A percentile compares a stretch with the other conserved stretches of the same genome.
Evolutionary conservation across 2,797 vertebrate species (phyloP).

Genomic region (Sebastes vulpes): DNA sequence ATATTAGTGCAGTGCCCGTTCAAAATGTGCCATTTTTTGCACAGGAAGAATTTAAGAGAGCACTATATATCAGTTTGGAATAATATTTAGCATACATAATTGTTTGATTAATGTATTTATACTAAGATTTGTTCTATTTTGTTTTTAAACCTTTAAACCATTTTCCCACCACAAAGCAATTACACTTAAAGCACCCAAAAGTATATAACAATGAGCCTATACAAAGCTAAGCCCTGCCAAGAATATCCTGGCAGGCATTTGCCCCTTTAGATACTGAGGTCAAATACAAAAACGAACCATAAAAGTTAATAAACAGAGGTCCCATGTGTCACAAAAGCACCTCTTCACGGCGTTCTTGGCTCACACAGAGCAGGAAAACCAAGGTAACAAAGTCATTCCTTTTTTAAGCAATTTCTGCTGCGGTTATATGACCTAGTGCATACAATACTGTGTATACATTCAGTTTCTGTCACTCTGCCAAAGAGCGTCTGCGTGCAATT

Average conservation of each 20-base stretch:
- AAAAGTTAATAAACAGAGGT: slow-evolving; percentile 30
- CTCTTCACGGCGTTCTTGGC: slow-evolving; percentile 27
- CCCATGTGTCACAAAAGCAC: slow-evolving; percentile 19
- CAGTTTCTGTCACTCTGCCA: slow-evolving; percentile 36
- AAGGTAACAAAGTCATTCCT: slow-evolving; percentile 20
- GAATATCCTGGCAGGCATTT: slow-evolving; percentile 19
- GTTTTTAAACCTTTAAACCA: not conserved
- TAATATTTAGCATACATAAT: not conserved
- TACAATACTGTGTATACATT: slow-evolving; percentile 35
- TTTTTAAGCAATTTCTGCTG: slow-evolving; percentile 36
- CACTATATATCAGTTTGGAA: not conserved
- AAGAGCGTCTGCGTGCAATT: slow-evolving; percentile 19
- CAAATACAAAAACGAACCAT: slow-evolving; percentile 26
- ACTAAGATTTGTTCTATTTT: not conserved
- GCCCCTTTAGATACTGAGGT: slow-evolving; percentile 24
- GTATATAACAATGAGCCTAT: not conserved
- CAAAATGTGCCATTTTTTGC: too few species aligned
- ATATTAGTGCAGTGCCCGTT: too few species aligned
- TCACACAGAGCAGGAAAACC: slow-evolving; percentile 16
- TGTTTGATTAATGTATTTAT: not conserved
- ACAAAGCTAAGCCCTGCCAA: not conserved
- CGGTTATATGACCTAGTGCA: slow-evolving; percentile 14
- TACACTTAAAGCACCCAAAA: not conserved
- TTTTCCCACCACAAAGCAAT: not conserved
- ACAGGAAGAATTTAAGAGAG: too few species aligned